These are phyloP conservation scores for Drepanosiphum platanoidis DNA, from an alignment of 2,888 invertebrate species.

Conservation along the genomic window DNA sequence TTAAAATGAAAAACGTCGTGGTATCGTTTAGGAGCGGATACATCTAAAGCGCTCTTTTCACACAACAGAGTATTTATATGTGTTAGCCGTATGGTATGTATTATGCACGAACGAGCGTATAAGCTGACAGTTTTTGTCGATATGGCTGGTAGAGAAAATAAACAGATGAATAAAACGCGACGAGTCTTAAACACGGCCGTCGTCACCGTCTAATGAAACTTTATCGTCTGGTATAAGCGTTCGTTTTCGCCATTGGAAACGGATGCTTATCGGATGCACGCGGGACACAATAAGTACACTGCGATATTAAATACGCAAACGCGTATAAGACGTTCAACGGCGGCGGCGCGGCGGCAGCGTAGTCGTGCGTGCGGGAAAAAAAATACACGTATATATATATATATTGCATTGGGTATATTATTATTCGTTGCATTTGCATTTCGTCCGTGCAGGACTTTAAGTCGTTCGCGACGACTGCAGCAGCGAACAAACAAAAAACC, in stretches of 20 bases:
- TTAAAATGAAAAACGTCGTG: no score
- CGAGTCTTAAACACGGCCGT: constrained; percentile 17
- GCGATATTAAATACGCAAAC: not conserved
- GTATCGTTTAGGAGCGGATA: no score
- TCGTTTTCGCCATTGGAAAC: constrained; percentile 30
- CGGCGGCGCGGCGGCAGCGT: not conserved
- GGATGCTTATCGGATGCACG: constrained; percentile 42
- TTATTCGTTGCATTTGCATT: constrained; percentile 10
- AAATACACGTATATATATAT: not conserved
- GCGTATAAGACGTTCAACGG: not conserved
- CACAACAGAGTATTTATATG: no score
- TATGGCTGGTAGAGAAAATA: not conserved
- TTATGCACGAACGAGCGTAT: not conserved
- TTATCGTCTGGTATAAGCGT: constrained; percentile 9
- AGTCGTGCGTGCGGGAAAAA: constrained; percentile 6
- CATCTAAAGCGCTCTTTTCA: no score
- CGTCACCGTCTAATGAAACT: constrained; percentile 32
- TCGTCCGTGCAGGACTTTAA: not conserved
- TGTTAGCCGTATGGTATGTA: no score
- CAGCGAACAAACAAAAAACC: no score
- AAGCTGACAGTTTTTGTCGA: not conserved
- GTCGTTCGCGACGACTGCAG: not conserved
- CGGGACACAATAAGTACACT: not conserved
- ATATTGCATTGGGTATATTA: no score
- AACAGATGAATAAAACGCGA: not conserved